A percentile compares a stretch with the other conserved stretches of the same genome.
These are phyloP conservation scores for Ammodytes marinus DNA, from an alignment of 2,113 vertebrate species.

Conservation along the genomic window DNA sequence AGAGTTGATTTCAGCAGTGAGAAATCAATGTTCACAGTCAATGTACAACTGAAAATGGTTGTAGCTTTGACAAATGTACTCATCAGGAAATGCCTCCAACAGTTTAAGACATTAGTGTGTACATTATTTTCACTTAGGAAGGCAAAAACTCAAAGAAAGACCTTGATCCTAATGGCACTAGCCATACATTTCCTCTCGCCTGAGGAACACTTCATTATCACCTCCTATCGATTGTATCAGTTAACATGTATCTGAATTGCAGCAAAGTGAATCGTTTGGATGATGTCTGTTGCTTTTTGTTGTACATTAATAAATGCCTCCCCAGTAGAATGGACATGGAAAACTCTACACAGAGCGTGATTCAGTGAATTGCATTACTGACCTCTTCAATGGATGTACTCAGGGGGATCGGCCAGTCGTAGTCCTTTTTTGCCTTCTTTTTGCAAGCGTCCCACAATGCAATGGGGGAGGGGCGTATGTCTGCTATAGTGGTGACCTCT, in stretches of 20 bases:
- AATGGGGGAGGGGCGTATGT: conserved; percentile 63
- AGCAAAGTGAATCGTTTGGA: conserved; percentile 26
- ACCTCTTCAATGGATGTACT: conserved; percentile 47
- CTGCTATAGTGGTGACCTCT: conserved; percentile 73
- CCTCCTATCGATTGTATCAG: conserved; percentile 51
- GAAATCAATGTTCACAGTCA: conserved; percentile 68
- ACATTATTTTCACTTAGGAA: conserved; percentile 18
- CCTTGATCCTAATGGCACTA: conserved; percentile 10
- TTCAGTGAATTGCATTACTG: conserved; percentile 24
- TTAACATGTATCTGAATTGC: background rate
- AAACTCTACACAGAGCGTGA: conserved; percentile 20
- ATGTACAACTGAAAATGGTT: conserved; percentile 55
- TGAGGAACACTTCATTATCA: conserved; percentile 34
- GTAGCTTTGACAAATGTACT: conserved; percentile 64
- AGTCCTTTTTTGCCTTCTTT: conserved; percentile 54
- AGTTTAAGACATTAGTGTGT: conserved; percentile 28
- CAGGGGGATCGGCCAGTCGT: conserved; percentile 26
- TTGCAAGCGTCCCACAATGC: conserved; percentile 51
- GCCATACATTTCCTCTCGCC: background rate
- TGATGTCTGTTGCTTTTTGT: conserved; percentile 9
- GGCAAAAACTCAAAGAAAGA: conserved; percentile 25
- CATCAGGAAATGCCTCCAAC: conserved; percentile 42
- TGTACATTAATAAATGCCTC: background rate
- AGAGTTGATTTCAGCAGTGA: conserved; percentile 59
- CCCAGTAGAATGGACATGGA: conserved; percentile 19